Evolutionary conservation across 2,113 vertebrate genomes (phyloP).

Genomic region (Rhabdomys dilectus): DNA sequence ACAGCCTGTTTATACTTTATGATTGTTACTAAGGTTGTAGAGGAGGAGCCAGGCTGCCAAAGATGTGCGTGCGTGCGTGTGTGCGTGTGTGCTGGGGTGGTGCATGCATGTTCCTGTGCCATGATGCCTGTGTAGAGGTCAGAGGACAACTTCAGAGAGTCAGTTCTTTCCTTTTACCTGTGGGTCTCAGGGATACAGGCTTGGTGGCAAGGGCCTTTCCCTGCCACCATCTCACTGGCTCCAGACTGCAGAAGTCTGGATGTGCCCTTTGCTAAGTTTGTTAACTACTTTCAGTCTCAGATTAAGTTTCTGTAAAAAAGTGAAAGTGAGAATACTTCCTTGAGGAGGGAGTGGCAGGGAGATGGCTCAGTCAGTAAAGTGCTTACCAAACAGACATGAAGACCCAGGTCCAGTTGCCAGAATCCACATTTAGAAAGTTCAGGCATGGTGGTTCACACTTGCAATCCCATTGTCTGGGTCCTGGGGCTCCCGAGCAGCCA

Average conservation of each 20-base stretch:
- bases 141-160: background rate
- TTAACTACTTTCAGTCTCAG: background rate
- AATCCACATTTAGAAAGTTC: background rate
- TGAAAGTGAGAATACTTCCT: background rate
- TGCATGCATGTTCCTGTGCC: background rate
- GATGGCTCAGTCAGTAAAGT: background rate
- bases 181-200: background rate
- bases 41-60: background rate
- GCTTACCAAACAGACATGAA: background rate
- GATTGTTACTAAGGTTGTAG: background rate
- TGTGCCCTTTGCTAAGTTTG: background rate
- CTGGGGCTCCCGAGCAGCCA: background rate
- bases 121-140: background rate
- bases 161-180: background rate
- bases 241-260: background rate
- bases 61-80: background rate
- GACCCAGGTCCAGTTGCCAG: too few relatives aligned
- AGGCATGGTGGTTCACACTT: background rate
- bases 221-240: background rate
- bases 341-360: background rate
- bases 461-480: background rate
- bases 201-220: background rate
- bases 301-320: background rate
- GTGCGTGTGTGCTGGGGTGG: background rate
- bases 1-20: accelerated